Base-by-base conservation (phyloP, 2,888 invertebrate species). In the Lypha dubia region DNA sequence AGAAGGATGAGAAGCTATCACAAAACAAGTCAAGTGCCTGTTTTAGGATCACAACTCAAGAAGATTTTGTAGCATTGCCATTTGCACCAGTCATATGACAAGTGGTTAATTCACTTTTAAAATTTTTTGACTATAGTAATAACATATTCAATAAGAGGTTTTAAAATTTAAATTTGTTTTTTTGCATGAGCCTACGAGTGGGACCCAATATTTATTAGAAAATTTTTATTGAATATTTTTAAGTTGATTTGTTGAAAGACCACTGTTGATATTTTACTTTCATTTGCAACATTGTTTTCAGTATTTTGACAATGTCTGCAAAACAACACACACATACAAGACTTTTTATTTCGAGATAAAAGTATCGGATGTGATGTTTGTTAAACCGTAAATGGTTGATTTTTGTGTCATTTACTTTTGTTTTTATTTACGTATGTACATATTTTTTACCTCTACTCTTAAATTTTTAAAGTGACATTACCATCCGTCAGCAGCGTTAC, bases 351-450 rank as follows among this genome's bases (percentile, higher is more conserved):
- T 28, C n/a, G 15, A 17, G 17, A 62, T 35, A 56, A 65, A 63
- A 75, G 58, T 67, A 80, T 79, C 62, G 71, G 67, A 80, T 79
- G 75, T 67, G 76, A 80, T 76, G 79, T 79, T 79, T 74, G 70
- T 79, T 65, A 32, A 67, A 74, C 68, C 74, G 67, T 76, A 82
- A 58, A 71, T 58, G 71, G 41, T 20, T 60, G 51, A n/a, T n/a
- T 22, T 62, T 68, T 62, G 62, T 35, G 56, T 63, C 44, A 73
- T 46, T 65, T 65, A 49, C 17, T 65, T 32, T 46, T 28, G 1
- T 32, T 49, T 65, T 20, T n/a, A 5, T 60, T 38, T 15, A 28
- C n/a, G 32, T 28, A 9, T 49, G 32, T 46, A 5, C 49, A 38
- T 74, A 24, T 28, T 63, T 20, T 60, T 41, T 44, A 5, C 15